Base-by-base conservation (phyloP, 2,113 vertebrate species). In the Octodon degus region DNA sequence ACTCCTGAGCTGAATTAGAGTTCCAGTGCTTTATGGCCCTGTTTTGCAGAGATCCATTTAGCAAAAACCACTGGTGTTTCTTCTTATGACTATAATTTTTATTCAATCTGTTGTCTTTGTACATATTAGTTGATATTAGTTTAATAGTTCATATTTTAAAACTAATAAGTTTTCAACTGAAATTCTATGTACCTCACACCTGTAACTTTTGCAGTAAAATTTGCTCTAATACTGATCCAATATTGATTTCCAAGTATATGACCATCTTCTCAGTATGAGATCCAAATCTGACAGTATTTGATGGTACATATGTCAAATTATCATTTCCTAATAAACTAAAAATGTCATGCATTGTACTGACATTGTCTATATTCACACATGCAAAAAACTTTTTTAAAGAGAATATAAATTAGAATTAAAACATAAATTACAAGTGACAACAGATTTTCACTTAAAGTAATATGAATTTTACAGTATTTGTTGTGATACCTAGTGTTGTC, bases 61-160 rank as follows among this genome's bases (percentile, higher is more conserved):
- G 0, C 2, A 8, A 1, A 65, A 47, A 80, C 10, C 4, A 10
- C 7, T 43, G 24, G 8, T 1, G 13, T 32, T 1, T 43, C 25
- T 76, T 34, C 43, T 14, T 37, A 10, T 30, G 55, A 80, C 43
- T 24, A 0, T 32, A 22, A 62, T 77, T 86, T 53, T 63, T 34
- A 22, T 84, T 74, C 22, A 74, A 34, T n/a, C 24, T 74, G 5
- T 74, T 58, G 34, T 22, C 40, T 85, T 20, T 37, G 11, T 43
- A 50, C 4, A 25, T 50, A n/a, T 83, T 22, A 70, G 1, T 67
- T 68, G 22, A 37, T 24, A 62, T 40, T 40, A 32, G 11, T 27
- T 94, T 87, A 84, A 60, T 84, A 70, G 13, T 34, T 14, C 81
- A 43, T 20, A 0, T 40, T 60, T 79, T 86, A 70, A 86, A 16